phyloP scores from a whole-genome alignment of 2,113 vertebrate genomes.

The Corynorhinus townsendii region DNA sequence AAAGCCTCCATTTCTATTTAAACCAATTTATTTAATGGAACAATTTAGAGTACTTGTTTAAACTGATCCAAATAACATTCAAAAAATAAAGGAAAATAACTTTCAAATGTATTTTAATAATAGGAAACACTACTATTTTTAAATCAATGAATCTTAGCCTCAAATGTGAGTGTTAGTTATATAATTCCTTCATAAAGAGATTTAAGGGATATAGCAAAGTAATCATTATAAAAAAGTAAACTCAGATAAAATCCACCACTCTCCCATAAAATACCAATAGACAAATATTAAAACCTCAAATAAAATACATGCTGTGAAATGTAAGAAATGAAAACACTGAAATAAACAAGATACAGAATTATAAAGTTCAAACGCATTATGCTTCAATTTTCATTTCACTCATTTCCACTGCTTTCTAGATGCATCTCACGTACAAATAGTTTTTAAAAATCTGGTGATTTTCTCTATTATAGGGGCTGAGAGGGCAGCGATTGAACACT shows the following conservation, averaged over 20 bases:
- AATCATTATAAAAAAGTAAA: constrained; percentile 4
- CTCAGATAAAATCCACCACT: background rate
- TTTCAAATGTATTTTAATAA: constrained; percentile 73
- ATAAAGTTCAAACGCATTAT: background rate
- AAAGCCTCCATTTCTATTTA: constrained; percentile 61
- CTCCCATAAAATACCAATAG: background rate
- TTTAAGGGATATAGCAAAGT: background rate
- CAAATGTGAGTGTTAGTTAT: constrained; percentile 34
- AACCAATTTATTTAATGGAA: constrained; percentile 75
- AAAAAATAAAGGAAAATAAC: constrained; percentile 46
- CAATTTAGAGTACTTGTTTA: constrained; percentile 42
- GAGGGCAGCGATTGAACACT: background rate
- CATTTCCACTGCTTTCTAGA: background rate
- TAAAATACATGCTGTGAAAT: background rate
- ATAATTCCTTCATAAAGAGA: constrained; percentile 34
- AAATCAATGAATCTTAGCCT: constrained; percentile 46
- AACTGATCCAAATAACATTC: constrained; percentile 65
- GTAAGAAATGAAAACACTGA: background rate
- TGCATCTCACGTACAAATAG: background rate
- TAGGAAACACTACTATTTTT: constrained; percentile 53
- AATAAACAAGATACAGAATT: background rate
- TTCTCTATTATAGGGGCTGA: background rate
- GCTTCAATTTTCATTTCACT: background rate
- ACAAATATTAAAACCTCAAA: background rate
- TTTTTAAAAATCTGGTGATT: background rate